phyloP scores from a whole-genome alignment of 1,140 invertebrate genomes.

The Cyrtorhinus lividipennis region DNA sequence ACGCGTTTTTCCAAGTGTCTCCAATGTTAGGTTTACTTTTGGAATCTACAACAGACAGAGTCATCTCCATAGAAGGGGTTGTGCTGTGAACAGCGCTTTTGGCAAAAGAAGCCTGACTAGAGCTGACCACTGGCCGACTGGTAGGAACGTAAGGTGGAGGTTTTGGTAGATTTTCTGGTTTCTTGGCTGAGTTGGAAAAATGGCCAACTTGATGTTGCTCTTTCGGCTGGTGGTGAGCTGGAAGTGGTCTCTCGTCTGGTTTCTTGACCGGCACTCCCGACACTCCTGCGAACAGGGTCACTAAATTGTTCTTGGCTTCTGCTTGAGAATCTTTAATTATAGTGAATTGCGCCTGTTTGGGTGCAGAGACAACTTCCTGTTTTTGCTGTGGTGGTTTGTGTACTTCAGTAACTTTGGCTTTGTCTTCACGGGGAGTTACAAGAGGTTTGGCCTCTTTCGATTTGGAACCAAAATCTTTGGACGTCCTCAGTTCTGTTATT shows the following conservation, averaged over 20 bases:
- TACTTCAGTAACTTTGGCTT: background rate
- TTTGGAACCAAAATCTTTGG: background rate
- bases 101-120: background rate
- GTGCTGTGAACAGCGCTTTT: too few relatives aligned
- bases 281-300: background rate
- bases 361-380: too few relatives aligned
- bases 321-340: too few relatives aligned
- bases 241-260: background rate
- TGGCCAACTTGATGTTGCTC: background rate
- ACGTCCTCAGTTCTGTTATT: background rate
- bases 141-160: background rate
- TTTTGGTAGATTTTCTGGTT: background rate
- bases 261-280: background rate
- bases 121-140: background rate
- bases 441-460: background rate
- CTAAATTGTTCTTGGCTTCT: background rate
- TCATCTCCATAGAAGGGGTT: too few relatives aligned
- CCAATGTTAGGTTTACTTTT: constrained; percentile 14
- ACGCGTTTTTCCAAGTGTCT: constrained; percentile 26
- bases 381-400: too few relatives aligned
- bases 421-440: background rate
- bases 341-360: too few relatives aligned
- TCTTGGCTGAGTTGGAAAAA: background rate
- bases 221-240: background rate
- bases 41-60: background rate